Evolutionary conservation across 2,113 vertebrate genomes (phyloP).

Genomic region (Corythaixoides concolor): DNA sequence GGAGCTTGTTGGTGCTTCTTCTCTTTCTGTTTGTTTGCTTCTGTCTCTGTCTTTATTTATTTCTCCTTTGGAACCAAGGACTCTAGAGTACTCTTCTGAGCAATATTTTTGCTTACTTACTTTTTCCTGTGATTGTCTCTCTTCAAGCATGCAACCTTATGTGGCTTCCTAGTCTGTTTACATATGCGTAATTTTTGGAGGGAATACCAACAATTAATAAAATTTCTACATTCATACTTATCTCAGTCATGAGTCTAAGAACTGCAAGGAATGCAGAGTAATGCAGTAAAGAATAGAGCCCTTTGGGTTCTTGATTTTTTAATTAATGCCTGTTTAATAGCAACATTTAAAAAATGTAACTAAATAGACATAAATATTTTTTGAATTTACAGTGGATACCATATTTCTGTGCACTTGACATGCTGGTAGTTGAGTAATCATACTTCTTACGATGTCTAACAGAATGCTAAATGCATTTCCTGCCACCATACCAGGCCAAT

Average conservation of each 20-base stretch:
- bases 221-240: not conserved
- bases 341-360: constrained; percentile 31
- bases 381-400: not conserved
- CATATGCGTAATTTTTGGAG: not conserved
- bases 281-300: not conserved
- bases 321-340: constrained; percentile 29
- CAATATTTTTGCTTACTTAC: not conserved
- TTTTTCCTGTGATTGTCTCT: not conserved
- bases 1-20: not conserved
- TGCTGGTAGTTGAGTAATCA: constrained; percentile 8
- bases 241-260: not conserved
- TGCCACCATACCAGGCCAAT: not conserved
- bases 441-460: not conserved
- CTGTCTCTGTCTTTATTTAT: not conserved
- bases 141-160: not conserved
- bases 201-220: not conserved
- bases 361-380: constrained; percentile 28
- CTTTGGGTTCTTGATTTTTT: not conserved
- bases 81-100: not conserved
- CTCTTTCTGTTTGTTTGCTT: not conserved
- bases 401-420: constrained; percentile 28
- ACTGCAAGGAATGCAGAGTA: not conserved
- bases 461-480: not conserved
- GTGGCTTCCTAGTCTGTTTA: not conserved
- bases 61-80: not conserved